phyloP scores from a whole-genome alignment of 37 sponge, comb jelly and placozoan species.

The Axinella damicornis region DNA sequence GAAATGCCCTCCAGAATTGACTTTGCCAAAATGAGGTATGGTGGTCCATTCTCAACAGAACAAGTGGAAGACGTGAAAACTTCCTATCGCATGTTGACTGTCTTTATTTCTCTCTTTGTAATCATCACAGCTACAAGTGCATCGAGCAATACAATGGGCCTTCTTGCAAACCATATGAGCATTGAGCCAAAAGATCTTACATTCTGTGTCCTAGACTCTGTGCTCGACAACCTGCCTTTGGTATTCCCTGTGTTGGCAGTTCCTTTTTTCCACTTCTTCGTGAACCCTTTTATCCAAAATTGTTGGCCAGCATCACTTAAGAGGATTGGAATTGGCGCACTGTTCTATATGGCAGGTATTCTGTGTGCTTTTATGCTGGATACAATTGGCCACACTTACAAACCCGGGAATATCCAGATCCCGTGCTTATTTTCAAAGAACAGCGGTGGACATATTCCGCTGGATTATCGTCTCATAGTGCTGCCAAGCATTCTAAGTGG shows the following conservation, averaged over 20 bases:
- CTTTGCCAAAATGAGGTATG: constrained; percentile 22
- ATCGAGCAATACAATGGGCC: neutral
- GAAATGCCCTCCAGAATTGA: constrained; percentile 5
- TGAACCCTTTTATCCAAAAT: constrained; percentile 4
- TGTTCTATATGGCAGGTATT: neutral
- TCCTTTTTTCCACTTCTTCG: constrained; percentile 8
- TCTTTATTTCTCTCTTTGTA: too few relatives aligned
- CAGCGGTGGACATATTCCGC: too few relatives aligned
- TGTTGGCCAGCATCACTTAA: neutral
- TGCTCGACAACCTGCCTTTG: too few relatives aligned
- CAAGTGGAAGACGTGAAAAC: constrained; percentile 17
- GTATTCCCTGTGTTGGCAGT: too few relatives aligned
- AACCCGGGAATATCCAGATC: too few relatives aligned
- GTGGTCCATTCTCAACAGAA: neutral
- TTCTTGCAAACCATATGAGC: constrained; percentile 10
- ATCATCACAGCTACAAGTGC: too few relatives aligned
- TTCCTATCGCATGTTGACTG: constrained; percentile 4
- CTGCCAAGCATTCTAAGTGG: too few relatives aligned
- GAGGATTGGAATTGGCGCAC: constrained; percentile 25
- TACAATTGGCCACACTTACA: neutral
- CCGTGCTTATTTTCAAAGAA: too few relatives aligned
- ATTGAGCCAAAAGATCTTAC: neutral
- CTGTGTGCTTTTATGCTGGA: neutral
- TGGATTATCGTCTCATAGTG: too few relatives aligned
- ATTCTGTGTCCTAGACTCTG: too few relatives aligned